Percentiles rank a stretch among this genome's conserved stretches.
Conservation (phyloP, 2,797 vertebrate genomes). For the Poeciliopsis turneri region DNA sequence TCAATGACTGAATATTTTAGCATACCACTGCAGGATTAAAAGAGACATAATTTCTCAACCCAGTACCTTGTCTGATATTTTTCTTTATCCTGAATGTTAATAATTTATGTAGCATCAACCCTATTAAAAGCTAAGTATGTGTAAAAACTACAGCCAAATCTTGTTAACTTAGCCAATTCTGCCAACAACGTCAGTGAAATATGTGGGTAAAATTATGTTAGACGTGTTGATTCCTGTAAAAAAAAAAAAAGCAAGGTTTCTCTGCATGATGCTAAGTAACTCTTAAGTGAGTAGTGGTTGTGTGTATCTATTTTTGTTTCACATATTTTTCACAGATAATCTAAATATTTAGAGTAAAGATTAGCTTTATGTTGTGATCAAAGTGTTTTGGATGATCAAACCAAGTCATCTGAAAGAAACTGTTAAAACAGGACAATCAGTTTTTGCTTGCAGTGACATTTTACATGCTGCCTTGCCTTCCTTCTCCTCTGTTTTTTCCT, state of each 20-base stretch:
- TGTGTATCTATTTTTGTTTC: neutral
- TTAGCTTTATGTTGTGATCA: neutral
- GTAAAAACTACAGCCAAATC: too few species aligned
- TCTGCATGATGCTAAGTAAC: neutral
- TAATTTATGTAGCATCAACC: neutral
- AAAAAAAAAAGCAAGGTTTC: neutral
- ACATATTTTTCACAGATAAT: neutral
- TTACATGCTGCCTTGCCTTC: conserved; percentile 10
- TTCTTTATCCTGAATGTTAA: neutral
- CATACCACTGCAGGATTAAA: neutral
- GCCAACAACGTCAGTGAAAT: neutral
- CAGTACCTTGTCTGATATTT: neutral
- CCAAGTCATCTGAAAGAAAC: neutral
- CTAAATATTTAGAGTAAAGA: neutral
- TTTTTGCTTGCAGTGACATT: conserved; percentile 8
- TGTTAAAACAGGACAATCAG: neutral
- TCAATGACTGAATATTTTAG: neutral
- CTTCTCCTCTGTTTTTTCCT: conserved; percentile 28
- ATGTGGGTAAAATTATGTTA: neutral
- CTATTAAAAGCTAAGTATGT: neutral
- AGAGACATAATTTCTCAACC: neutral
- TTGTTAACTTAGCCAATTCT: too few species aligned
- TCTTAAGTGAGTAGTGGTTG: neutral
- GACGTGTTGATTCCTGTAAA: neutral
- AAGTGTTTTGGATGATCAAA: conserved; percentile 7